phyloP scores from a whole-genome alignment of 2,797 vertebrate species.

The Rousettus madagascariensis region DNA sequence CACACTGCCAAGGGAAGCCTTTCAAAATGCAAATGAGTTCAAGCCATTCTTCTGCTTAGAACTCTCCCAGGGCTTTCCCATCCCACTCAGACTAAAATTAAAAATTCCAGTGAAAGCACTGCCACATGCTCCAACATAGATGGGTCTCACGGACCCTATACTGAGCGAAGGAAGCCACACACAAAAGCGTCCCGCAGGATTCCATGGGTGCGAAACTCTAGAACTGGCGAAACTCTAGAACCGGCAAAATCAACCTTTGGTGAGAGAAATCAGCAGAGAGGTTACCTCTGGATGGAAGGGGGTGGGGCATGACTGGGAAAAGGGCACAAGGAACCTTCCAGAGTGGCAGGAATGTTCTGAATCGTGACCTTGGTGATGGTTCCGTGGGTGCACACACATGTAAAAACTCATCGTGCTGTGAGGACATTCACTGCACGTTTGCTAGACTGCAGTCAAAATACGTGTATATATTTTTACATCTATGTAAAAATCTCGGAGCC shows the following conservation, averaged over 20 bases:
- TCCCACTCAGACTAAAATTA: neutral
- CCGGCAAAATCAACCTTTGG: neutral
- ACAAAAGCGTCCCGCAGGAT: neutral
- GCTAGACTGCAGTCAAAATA: neutral
- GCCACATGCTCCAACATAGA: neutral
- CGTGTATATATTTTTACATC: no score
- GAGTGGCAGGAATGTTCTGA: neutral
- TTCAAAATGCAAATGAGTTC: neutral
- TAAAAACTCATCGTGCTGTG: neutral
- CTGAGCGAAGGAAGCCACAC: neutral
- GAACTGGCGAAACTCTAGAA: neutral
- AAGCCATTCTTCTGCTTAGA: neutral
- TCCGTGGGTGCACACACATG: fast-evolving
- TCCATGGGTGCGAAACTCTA: neutral
- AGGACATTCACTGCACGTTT: no score
- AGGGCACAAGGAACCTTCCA: neutral
- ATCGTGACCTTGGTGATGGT: neutral
- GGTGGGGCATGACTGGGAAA: neutral
- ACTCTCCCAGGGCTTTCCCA: neutral
- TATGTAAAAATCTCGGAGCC: neutral
- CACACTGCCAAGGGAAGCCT: neutral
- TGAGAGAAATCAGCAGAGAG: neutral
- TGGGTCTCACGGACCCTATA: neutral
- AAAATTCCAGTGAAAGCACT: neutral
- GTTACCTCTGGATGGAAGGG: neutral